Conservation (phyloP, 2,888 invertebrate genomes). For the Hylaea fasciaria region DNA sequence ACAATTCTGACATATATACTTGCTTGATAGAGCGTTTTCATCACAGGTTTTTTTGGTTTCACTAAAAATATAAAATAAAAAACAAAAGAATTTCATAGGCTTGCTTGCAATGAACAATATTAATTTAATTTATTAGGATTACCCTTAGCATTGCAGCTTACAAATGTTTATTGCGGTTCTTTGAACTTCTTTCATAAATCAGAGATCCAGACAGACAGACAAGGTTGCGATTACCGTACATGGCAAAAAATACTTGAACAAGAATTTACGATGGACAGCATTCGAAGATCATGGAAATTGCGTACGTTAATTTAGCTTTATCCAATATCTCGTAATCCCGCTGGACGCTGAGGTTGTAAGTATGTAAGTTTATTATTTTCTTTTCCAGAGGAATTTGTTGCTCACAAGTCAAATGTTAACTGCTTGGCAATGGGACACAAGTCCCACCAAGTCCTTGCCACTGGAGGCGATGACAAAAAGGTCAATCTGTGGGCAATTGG, state of each 20-base stretch:
- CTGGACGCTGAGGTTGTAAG: not conserved
- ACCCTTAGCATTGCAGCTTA: not conserved
- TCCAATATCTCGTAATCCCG: not conserved
- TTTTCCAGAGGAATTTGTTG: constrained; percentile 92
- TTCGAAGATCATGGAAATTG: constrained; percentile 92
- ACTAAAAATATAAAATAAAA: not conserved
- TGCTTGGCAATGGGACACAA: constrained; percentile 95
- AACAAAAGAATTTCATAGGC: not conserved
- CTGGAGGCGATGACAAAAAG: constrained; percentile 98
- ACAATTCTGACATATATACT: too few species aligned
- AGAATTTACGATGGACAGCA: constrained; percentile 73
- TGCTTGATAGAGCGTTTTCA: too few species aligned
- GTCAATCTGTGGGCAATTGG: constrained; percentile 99
- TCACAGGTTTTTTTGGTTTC: not conserved
- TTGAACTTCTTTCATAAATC: not conserved
- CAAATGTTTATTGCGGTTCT: not conserved
- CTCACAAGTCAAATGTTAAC: constrained; percentile 94
- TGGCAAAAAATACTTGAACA: constrained; percentile 52
- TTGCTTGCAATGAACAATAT: not conserved
- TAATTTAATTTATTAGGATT: not conserved
- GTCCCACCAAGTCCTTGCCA: constrained; percentile 95
- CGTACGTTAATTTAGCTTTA: constrained; percentile 85
- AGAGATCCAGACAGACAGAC: constrained; percentile 25
- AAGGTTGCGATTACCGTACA: constrained; percentile 54
- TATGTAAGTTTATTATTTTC: constrained; percentile 1